Conservation (phyloP, 2,113 vertebrate genomes). For the Rhineura floridana region DNA sequence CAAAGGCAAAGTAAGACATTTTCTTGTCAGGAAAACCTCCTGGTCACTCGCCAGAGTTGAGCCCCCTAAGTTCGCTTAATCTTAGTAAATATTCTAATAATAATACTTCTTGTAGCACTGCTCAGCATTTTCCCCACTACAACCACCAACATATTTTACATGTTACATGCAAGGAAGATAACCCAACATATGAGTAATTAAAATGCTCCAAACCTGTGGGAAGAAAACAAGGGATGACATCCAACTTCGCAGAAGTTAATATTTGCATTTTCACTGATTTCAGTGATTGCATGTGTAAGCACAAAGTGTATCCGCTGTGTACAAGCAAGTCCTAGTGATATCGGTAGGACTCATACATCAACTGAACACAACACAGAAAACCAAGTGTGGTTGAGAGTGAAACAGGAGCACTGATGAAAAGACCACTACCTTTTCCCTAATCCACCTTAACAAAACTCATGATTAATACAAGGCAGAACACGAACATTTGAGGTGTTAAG, state of each 20-base stretch:
- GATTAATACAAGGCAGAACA: conserved; percentile 15
- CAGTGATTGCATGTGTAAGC: neutral
- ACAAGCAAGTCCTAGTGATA: neutral
- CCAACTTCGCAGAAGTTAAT: neutral
- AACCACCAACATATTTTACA: neutral
- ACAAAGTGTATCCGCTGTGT: neutral
- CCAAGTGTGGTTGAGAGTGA: neutral
- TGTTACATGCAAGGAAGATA: neutral
- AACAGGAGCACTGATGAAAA: neutral
- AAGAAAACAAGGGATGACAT: neutral
- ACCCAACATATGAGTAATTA: neutral
- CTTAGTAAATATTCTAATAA: neutral
- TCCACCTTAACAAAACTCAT: conserved; percentile 12
- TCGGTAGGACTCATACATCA: neutral
- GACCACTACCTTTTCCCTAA: conserved; percentile 8
- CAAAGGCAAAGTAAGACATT: neutral
- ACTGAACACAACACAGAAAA: neutral
- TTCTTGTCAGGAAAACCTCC: neutral
- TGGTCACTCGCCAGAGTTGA: neutral
- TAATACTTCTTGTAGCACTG: neutral
- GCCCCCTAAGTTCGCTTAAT: neutral
- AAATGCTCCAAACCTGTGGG: neutral
- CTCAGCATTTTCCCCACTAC: neutral
- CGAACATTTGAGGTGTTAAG: neutral
- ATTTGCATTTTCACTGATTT: neutral